A percentile compares a stretch with the other conserved stretches of the same genome.
Conservation (phyloP, 1,140 invertebrate genomes). For the Drosophila hydei region DNA sequence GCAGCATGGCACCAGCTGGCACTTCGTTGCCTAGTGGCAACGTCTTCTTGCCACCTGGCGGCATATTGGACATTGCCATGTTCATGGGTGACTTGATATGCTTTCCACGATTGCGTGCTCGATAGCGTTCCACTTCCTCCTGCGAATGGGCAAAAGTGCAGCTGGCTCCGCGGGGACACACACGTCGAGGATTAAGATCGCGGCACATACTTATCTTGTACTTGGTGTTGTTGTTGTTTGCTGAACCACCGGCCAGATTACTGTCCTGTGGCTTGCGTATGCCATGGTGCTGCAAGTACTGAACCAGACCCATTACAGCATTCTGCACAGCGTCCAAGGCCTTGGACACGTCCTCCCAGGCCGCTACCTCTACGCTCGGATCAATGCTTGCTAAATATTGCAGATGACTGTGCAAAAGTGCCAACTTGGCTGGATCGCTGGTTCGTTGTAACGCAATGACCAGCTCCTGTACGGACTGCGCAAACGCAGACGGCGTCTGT, state of each 20-base stretch:
- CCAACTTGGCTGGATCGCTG: constrained; percentile 93
- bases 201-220: constrained; percentile 97
- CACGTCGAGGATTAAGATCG: constrained; percentile 90
- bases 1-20: constrained; percentile 43
- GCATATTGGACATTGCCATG: constrained; percentile 30
- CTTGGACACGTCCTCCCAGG: constrained; percentile 90
- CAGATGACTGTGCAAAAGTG: constrained; percentile 90
- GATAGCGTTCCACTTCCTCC: constrained; percentile 94
- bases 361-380: constrained; percentile 86
- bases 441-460: constrained; percentile 96
- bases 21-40: constrained; percentile 40
- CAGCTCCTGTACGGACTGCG: constrained; percentile 95
- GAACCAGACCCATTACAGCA: constrained; percentile 93
- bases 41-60: constrained; percentile 45
- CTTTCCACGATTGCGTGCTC: constrained; percentile 75
- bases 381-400: constrained; percentile 95
- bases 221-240: constrained; percentile 88
- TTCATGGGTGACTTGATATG: constrained; percentile 59
- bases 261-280: constrained; percentile 87
- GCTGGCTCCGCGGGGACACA: constrained; percentile 92
- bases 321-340: constrained; percentile 92
- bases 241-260: constrained; percentile 84
- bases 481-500: constrained; percentile 95
- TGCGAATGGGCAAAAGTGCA: constrained; percentile 97
- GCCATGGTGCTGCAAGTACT: constrained; percentile 93